Conservation (phyloP, 64 coral and sea anemone genomes). For the Montipora cactus region DNA sequence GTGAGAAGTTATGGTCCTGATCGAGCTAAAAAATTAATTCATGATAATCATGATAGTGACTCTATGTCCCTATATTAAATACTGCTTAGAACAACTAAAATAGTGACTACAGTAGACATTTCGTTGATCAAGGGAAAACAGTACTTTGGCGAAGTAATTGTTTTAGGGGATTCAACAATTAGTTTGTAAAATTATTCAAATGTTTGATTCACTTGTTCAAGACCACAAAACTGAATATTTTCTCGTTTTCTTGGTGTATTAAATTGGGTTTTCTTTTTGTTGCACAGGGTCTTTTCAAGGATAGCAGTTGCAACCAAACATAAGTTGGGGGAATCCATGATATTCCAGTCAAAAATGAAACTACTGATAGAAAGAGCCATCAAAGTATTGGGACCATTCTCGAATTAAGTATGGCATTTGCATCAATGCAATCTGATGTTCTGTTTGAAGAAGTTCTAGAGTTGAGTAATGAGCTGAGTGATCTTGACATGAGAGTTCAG, state of each 20-base stretch:
- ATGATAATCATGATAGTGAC: too few relatives aligned
- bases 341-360: constrained; percentile 23
- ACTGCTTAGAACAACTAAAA: too few relatives aligned
- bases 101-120: too few relatives aligned
- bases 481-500: constrained; percentile 52
- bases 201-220: neutral
- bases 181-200: too few relatives aligned
- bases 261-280: neutral
- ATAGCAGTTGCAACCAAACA: constrained; percentile 24
- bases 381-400: constrained; percentile 19
- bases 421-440: neutral
- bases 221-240: neutral
- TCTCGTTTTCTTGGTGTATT: neutral
- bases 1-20: neutral
- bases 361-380: constrained; percentile 9
- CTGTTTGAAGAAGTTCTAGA: constrained; percentile 30
- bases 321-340: constrained; percentile 29
- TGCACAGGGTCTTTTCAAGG: constrained; percentile 21
- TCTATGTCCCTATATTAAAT: too few relatives aligned
- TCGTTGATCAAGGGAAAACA: too few relatives aligned
- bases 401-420: constrained; percentile 7
- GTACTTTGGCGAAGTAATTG: too few relatives aligned
- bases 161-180: too few relatives aligned
- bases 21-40: neutral
- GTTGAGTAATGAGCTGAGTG: constrained; percentile 17